A percentile compares a stretch with the other conserved stretches of the same genome.
These are phyloP conservation scores for Struthio camelus DNA, from an alignment of 2,113 vertebrate genomes.

Conservation along the genomic window DNA sequence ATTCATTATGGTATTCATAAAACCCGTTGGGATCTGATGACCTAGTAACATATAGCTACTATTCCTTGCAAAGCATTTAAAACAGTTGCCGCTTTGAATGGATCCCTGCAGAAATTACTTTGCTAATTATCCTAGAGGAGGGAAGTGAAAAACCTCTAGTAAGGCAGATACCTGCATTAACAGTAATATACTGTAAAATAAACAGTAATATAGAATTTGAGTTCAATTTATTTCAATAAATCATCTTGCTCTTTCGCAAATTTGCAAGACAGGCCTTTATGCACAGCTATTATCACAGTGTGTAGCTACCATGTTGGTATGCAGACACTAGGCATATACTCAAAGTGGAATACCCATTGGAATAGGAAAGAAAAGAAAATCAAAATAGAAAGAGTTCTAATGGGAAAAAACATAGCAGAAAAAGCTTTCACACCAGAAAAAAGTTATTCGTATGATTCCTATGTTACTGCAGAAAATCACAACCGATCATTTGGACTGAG, in stretches of 20 bases:
- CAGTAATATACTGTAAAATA: neutral
- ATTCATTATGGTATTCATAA: slow-evolving; percentile 57
- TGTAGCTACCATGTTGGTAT: neutral
- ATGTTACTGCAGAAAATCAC: neutral
- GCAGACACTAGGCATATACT: neutral
- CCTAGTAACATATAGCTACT: slow-evolving; percentile 58
- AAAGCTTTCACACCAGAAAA: neutral
- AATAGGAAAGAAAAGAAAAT: neutral
- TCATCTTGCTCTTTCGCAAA: neutral
- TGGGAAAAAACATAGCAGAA: neutral
- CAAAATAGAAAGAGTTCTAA: neutral
- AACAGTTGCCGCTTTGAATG: neutral
- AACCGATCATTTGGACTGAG: rapidly evolving
- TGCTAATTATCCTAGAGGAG: neutral
- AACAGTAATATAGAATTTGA: neutral
- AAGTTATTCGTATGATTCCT: neutral
- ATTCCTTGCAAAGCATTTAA: slow-evolving; percentile 5
- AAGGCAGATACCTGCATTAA: neutral
- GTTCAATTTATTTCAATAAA: neutral
- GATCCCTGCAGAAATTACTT: neutral
- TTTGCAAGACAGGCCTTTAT: neutral
- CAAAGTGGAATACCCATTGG: neutral
- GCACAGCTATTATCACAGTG: neutral
- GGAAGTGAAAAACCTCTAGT: neutral
- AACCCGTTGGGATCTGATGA: slow-evolving; percentile 44